Evolutionary conservation across 2,888 invertebrate species (phyloP).

Genomic region (Acanthosepion pharaonis): DNA sequence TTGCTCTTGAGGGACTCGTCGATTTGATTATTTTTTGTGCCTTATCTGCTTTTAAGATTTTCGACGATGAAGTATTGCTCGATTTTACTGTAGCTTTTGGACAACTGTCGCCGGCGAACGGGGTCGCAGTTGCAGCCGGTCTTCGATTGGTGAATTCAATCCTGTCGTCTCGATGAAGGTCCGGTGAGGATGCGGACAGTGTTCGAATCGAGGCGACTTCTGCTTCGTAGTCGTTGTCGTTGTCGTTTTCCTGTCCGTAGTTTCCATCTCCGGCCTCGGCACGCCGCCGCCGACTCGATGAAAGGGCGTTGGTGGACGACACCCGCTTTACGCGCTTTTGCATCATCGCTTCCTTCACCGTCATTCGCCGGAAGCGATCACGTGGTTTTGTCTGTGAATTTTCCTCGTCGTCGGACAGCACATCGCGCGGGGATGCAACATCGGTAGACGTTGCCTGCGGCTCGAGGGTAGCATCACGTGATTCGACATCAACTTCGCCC

Average conservation of each 20-base stretch:
- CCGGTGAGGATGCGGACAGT: conserved; percentile 34
- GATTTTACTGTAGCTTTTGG: not conserved
- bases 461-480: not conserved
- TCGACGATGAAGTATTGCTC: not conserved
- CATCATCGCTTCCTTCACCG: conserved; percentile 60
- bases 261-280: not conserved
- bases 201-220: conserved; percentile 18
- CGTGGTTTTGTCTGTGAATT: conserved; percentile 55
- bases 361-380: conserved; percentile 60
- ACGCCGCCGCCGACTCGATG: not conserved
- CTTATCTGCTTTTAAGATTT: not conserved
- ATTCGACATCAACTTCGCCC: not conserved
- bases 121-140: not conserved
- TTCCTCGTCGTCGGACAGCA: conserved; percentile 24
- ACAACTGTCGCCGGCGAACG: not conserved
- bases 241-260: not conserved
- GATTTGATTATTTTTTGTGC: not conserved
- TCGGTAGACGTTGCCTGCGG: not conserved
- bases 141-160: not conserved
- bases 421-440: not conserved
- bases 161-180: conserved; percentile 17
- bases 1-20: not conserved
- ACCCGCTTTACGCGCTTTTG: conserved; percentile 55
- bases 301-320: conserved; percentile 42
- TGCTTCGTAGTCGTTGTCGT: not conserved